Evolutionary conservation across 2,113 vertebrate genomes (phyloP).

Genomic region (Athene noctua): DNA sequence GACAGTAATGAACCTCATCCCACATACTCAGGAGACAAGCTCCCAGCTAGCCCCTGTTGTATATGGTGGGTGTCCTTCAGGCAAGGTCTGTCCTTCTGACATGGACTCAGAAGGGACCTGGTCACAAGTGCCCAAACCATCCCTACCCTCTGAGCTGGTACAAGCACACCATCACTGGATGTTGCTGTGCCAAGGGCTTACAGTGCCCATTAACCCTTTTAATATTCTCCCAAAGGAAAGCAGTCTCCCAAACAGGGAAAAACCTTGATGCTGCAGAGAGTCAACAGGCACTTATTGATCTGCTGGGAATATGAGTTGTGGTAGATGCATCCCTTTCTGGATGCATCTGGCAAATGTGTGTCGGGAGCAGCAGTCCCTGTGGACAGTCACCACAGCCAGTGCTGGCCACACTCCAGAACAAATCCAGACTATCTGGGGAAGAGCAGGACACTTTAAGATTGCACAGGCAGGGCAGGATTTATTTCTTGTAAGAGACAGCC

Average conservation of each 20-base stretch:
- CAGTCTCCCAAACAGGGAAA: background rate
- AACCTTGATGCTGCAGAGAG: background rate
- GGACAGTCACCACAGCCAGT: background rate
- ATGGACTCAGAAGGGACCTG: background rate
- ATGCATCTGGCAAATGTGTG: background rate
- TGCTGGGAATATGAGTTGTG: background rate
- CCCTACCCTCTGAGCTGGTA: background rate
- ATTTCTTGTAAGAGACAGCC: background rate
- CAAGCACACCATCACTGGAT: background rate
- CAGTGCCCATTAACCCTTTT: background rate
- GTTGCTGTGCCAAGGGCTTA: background rate
- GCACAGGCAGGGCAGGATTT: background rate
- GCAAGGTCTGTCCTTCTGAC: background rate
- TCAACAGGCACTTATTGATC: background rate
- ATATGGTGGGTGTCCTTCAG: background rate
- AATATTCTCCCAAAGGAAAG: background rate
- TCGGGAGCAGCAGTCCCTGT: background rate
- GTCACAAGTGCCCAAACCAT: background rate
- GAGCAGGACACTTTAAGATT: background rate
- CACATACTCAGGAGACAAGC: fast-evolving
- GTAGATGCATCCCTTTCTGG: background rate
- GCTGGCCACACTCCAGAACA: background rate
- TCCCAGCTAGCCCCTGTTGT: background rate
- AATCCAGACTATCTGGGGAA: background rate
- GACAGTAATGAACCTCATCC: background rate